Evolutionary conservation across 2,888 invertebrate genomes (phyloP).

Genomic region (Phengaris arion): DNA sequence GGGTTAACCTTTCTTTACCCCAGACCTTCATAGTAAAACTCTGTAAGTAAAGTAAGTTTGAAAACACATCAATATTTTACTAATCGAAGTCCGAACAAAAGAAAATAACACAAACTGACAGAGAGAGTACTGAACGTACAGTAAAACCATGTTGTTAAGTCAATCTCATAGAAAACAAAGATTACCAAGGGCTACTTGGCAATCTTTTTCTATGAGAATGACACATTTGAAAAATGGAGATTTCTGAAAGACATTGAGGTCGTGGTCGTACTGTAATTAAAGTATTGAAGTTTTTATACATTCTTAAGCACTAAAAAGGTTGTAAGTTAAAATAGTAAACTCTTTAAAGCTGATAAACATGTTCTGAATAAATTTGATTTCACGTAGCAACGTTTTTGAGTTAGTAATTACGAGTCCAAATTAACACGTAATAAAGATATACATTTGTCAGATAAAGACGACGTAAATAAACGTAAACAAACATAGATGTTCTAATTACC

Average conservation of each 20-base stretch:
- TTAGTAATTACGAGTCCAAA: neutral
- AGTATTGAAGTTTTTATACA: too few relatives aligned
- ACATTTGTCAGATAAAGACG: neutral
- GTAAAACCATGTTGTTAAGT: too few relatives aligned
- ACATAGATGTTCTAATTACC: neutral
- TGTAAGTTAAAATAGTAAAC: neutral
- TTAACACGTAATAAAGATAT: constrained; percentile 5
- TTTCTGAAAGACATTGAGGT: too few relatives aligned
- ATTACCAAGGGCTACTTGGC: too few relatives aligned
- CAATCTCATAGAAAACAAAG: too few relatives aligned
- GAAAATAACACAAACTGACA: neutral
- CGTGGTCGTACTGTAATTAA: too few relatives aligned
- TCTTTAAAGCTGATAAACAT: neutral
- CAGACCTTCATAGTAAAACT: neutral
- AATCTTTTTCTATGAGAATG: too few relatives aligned
- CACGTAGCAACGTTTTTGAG: neutral
- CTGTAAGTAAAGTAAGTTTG: neutral
- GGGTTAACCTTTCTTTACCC: neutral
- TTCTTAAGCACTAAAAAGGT: too few relatives aligned
- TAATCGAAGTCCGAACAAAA: neutral
- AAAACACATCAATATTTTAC: neutral
- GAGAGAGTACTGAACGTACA: neutral
- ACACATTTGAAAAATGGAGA: too few relatives aligned
- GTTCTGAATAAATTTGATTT: constrained; percentile 5
- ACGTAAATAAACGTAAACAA: neutral